Conservation (phyloP, 2,113 vertebrate genomes). For the Labeo rohita region DNA sequence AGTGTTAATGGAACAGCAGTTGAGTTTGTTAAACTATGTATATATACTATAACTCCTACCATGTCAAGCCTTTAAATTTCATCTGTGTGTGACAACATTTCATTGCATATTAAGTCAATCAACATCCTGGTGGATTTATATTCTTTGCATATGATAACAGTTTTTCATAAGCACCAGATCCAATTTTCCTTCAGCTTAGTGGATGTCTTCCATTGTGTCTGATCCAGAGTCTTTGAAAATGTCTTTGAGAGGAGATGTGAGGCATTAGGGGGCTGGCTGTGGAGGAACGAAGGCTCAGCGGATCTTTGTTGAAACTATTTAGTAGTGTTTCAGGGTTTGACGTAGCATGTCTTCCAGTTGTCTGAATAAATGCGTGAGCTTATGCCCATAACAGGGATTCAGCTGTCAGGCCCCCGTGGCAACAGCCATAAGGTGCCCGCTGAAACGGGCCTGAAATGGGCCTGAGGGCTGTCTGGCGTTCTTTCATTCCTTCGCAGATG, state of each 20-base stretch:
- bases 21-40: too few species aligned
- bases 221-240: slow-evolving; percentile 32
- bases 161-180: neutral
- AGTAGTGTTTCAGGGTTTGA: slow-evolving; percentile 59
- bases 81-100: neutral
- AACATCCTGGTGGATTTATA: neutral
- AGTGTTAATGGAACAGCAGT: too few species aligned
- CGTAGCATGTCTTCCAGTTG: slow-evolving; percentile 29
- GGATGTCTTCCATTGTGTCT: neutral
- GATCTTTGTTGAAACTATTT: slow-evolving; percentile 20
- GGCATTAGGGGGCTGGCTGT: neutral
- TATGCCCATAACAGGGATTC: neutral
- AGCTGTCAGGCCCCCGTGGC: slow-evolving; percentile 20
- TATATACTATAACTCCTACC: too few species aligned
- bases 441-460: neutral
- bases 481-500: slow-evolving; percentile 23
- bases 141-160: neutral
- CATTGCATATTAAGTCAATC: neutral
- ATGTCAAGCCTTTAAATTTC: neutral
- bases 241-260: slow-evolving; percentile 27
- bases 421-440: neutral
- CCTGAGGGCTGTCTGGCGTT: slow-evolving; percentile 26
- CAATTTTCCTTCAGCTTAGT: neutral
- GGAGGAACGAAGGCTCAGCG: slow-evolving; percentile 13
- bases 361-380: slow-evolving; percentile 37